A percentile compares a stretch with the other conserved stretches of the same genome.
These are phyloP conservation scores for Pandion haliaetus DNA, from an alignment of 2,113 vertebrate species.

Conservation along the genomic window DNA sequence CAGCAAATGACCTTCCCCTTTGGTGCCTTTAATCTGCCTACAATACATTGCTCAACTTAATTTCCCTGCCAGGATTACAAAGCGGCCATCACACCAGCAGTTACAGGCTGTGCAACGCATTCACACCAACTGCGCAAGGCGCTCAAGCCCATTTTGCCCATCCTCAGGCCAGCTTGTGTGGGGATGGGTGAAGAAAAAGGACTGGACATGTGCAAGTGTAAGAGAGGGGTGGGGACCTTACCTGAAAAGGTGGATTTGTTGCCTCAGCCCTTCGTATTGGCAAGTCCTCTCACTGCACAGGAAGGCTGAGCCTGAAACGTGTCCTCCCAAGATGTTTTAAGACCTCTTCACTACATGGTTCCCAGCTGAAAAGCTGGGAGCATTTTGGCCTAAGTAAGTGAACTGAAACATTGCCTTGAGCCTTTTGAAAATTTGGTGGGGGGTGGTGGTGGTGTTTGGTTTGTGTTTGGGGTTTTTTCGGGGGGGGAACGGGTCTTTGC, in stretches of 20 bases:
- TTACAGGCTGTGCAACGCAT: background rate
- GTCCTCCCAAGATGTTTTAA: background rate
- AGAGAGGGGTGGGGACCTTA: too few species aligned
- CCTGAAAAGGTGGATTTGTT: background rate
- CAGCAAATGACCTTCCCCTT: background rate
- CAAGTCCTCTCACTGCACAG: background rate
- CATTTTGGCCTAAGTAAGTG: background rate
- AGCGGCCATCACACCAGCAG: rapidly evolving
- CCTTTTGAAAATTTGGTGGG: background rate
- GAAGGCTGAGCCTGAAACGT: background rate
- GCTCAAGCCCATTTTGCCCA: background rate
- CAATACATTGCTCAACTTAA: background rate
- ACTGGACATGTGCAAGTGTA: rapidly evolving
- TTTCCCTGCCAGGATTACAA: background rate
- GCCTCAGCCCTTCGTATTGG: background rate
- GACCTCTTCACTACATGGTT: background rate
- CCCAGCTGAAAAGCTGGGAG: background rate
- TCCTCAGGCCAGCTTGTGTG: background rate
- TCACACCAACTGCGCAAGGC: rapidly evolving
- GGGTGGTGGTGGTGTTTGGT: too few species aligned
- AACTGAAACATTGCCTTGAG: background rate
- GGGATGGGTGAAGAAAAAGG: background rate
- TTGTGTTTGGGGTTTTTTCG: too few species aligned
- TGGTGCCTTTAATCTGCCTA: background rate
- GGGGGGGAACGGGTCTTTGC: background rate